phyloP scores from a whole-genome alignment of 2,797 vertebrate genomes.

The Syngnathus rostellatus region DNA sequence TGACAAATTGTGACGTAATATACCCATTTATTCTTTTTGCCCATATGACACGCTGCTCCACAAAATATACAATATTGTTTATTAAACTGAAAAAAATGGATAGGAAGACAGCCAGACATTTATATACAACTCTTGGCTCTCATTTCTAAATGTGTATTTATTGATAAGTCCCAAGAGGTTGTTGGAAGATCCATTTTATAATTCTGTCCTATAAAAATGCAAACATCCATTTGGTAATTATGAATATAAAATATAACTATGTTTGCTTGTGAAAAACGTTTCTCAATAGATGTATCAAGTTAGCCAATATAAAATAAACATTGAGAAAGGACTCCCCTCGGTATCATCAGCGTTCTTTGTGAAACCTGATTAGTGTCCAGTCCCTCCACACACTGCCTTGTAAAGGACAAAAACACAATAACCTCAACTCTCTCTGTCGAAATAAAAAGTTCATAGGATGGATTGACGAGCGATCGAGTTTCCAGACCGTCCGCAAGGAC shows the following conservation, averaged over 20 bases:
- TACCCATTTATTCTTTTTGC: too few relatives aligned
- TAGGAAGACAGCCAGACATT: too few relatives aligned
- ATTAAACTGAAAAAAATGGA: too few relatives aligned
- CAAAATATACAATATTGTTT: too few relatives aligned
- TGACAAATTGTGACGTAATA: too few relatives aligned
- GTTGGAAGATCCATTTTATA: too few relatives aligned
- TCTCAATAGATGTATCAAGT: background rate
- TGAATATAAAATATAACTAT: background rate
- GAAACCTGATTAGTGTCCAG: background rate
- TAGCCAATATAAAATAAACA: background rate
- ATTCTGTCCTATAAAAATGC: too few relatives aligned
- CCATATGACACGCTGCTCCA: too few relatives aligned
- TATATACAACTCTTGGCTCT: too few relatives aligned
- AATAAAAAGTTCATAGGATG: background rate
- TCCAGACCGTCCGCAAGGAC: conserved; percentile 5
- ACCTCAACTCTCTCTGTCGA: background rate
- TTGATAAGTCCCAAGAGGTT: too few relatives aligned
- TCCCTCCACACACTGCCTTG: background rate
- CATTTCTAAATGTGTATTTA: too few relatives aligned
- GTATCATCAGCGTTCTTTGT: background rate
- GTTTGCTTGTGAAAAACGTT: background rate
- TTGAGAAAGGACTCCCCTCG: background rate
- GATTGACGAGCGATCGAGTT: conserved; percentile 56
- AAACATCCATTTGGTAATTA: too few relatives aligned
- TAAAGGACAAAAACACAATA: conserved; percentile 2